Percentiles rank a stretch among this genome's conserved stretches.
phyloP scores from a whole-genome alignment of 1,140 invertebrate species.

The Gryllus bimaculatus region DNA sequence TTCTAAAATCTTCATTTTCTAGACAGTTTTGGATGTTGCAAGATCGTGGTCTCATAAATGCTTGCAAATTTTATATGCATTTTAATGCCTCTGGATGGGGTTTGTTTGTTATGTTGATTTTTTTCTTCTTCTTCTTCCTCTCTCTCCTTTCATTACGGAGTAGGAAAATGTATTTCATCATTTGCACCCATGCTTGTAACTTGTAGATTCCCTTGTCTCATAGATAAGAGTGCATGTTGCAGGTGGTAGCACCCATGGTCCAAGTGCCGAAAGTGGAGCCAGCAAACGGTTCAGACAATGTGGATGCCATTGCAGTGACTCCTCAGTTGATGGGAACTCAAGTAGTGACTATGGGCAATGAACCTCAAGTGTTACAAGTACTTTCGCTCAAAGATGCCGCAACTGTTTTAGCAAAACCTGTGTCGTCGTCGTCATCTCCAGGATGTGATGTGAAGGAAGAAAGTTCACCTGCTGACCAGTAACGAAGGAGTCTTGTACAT shows the following conservation, averaged over 20 bases:
- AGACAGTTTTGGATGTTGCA: too few species aligned
- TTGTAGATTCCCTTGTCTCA: not conserved
- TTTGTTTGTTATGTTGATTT: too few species aligned
- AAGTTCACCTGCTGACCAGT: slow-evolving; percentile 30
- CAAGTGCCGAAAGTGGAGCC: slow-evolving; percentile 68
- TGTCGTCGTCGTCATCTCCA: slow-evolving; percentile 45
- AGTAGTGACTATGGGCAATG: slow-evolving; percentile 57
- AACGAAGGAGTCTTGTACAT: slow-evolving; percentile 7
- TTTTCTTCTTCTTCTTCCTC: too few species aligned
- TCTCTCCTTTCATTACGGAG: too few species aligned
- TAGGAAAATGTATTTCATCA: too few species aligned
- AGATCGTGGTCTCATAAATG: too few species aligned
- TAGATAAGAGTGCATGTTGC: slow-evolving; percentile 24
- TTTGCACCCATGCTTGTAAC: too few species aligned
- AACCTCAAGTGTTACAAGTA: slow-evolving; percentile 70
- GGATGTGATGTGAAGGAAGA: slow-evolving; percentile 38
- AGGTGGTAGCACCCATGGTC: slow-evolving; percentile 60
- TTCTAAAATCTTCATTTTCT: too few species aligned
- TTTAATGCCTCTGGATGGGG: too few species aligned
- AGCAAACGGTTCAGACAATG: slow-evolving; percentile 37
- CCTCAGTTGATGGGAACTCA: slow-evolving; percentile 49
- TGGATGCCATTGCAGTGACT: slow-evolving; percentile 55
- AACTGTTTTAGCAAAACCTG: slow-evolving; percentile 58
- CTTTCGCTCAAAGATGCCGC: slow-evolving; percentile 73
- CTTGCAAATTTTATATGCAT: too few species aligned